These are phyloP conservation scores for Stenchaetothrips biformis DNA, from an alignment of 2,888 invertebrate genomes.

Conservation along the genomic window DNA sequence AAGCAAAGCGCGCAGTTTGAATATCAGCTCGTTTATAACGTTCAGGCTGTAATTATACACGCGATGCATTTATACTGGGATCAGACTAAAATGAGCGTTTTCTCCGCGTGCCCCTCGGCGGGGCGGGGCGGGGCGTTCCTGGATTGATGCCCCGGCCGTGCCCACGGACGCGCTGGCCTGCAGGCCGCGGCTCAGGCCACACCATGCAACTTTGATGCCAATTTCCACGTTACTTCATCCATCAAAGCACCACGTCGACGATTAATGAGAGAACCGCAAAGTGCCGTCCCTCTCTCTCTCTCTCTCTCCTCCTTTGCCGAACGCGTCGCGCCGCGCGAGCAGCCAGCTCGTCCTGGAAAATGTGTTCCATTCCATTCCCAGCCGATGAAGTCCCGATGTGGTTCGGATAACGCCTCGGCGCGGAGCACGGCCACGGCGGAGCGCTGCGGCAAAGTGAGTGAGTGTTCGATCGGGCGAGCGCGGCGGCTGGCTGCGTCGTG, in stretches of 20 bases:
- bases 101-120: neutral
- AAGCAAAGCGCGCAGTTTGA: neutral
- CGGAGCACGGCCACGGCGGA: too few species aligned
- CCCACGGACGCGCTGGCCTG: neutral
- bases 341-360: too few species aligned
- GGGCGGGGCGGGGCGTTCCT: neutral
- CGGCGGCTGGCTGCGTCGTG: too few species aligned
- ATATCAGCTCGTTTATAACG: constrained; percentile 23
- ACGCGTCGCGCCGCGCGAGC: too few species aligned
- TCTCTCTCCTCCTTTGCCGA: neutral
- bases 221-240: constrained; percentile 21
- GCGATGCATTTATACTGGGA: constrained; percentile 15
- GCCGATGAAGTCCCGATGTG: neutral
- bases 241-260: neutral
- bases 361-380: neutral
- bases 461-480: neutral
- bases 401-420: neutral
- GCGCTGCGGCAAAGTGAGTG: too few species aligned
- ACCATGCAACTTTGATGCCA: constrained; percentile 23
- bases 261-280: constrained; percentile 25
- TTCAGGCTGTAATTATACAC: constrained; percentile 7
- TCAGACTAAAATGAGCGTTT: constrained; percentile 22
- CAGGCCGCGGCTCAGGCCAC: constrained; percentile 5
- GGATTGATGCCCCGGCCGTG: neutral
- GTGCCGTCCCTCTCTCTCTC: neutral